These are phyloP conservation scores for Drosophila vallismaia DNA, from an alignment of 2,888 invertebrate genomes.

Conservation along the genomic window DNA sequence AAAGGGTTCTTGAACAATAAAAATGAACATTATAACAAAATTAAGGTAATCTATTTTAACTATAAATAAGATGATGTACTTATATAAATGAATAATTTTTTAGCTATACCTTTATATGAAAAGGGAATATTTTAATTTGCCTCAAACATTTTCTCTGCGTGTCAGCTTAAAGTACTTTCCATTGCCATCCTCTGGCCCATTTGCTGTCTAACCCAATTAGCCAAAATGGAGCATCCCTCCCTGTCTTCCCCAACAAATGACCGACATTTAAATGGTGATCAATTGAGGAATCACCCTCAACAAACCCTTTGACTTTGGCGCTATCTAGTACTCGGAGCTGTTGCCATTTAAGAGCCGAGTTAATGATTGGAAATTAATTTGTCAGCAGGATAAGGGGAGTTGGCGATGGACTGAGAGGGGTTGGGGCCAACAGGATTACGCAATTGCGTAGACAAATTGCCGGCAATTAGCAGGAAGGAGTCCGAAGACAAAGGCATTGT, in stretches of 20 bases:
- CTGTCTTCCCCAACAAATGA: constrained; percentile 52
- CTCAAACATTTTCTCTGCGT: constrained; percentile 4
- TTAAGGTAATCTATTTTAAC: constrained; percentile 49
- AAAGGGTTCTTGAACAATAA: constrained; percentile 48
- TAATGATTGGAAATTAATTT: constrained; percentile 78
- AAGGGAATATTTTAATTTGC: too few relatives aligned
- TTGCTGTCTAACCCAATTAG: constrained; percentile 62
- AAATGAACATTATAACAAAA: constrained; percentile 77
- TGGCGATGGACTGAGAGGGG: constrained; percentile 2
- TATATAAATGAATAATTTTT: too few relatives aligned
- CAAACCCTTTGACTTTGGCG: constrained; percentile 22
- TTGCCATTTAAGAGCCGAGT: constrained; percentile 52
- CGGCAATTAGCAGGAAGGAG: constrained; percentile 54
- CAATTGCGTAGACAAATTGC: constrained; percentile 65
- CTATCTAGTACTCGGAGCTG: constrained; percentile 17
- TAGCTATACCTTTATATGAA: too few relatives aligned
- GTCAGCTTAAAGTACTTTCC: constrained; percentile 37
- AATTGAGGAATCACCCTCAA: constrained; percentile 24
- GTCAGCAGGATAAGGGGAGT: constrained; percentile 24
- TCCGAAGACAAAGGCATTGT: constrained; percentile 49
- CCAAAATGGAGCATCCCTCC: constrained; percentile 26
- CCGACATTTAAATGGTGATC: constrained; percentile 62
- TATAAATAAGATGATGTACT: too few relatives aligned
- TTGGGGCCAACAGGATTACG: constrained; percentile 29
- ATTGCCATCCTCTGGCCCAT: constrained; percentile 56